These are phyloP conservation scores for Lasiommata megera DNA, from an alignment of 2,888 invertebrate species.

Conservation along the genomic window DNA sequence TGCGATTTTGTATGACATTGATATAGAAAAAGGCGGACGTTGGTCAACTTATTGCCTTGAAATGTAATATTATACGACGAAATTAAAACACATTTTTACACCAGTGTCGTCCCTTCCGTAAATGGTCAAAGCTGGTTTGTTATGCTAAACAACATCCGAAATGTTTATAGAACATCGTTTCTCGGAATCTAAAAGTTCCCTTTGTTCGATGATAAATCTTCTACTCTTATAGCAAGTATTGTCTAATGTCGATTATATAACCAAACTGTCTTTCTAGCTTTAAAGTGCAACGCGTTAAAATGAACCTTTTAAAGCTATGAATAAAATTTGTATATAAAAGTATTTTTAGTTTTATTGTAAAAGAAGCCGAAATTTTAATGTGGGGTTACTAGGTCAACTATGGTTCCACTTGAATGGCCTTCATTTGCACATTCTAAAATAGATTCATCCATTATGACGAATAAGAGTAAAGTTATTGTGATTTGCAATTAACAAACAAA, in stretches of 20 bases:
- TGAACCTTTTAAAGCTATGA: too few species aligned
- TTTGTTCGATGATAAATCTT: background rate
- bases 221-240: background rate
- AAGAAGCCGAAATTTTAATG: too few species aligned
- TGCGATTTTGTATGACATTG: background rate
- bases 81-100: background rate
- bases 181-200: background rate
- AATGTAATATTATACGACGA: background rate
- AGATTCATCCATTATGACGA: too few species aligned
- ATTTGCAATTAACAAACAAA: too few species aligned
- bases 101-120: background rate
- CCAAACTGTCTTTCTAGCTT: background rate
- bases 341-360: too few species aligned
- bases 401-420: too few species aligned
- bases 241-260: background rate
- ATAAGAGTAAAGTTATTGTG: too few species aligned
- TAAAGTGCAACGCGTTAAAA: too few species aligned
- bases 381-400: too few species aligned
- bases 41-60: slow-evolving; percentile 1
- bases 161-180: slow-evolving; percentile 1
- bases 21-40: slow-evolving; percentile 3
- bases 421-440: too few species aligned
- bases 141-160: background rate
- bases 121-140: background rate
- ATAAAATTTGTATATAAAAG: too few species aligned